Base-by-base conservation (phyloP, 92 coral and sea anemone genomes). In the Phenganax subtilis region DNA sequence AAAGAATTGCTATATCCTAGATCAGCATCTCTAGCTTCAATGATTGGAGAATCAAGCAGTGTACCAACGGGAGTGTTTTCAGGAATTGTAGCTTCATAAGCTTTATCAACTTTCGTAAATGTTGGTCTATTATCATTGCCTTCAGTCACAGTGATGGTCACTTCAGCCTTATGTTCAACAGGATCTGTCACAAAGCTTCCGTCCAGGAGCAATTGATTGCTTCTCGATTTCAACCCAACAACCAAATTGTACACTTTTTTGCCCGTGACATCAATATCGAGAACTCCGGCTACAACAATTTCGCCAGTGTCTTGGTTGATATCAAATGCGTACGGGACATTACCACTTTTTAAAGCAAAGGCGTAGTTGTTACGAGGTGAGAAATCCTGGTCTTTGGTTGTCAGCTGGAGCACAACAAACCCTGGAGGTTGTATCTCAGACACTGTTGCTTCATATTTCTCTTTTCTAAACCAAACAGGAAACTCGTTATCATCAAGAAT, bases 341-440 rank as follows among this genome's bases (percentile, higher is more conserved):
- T 90, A 9, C 99, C 99, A 27, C 74, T 72, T 4, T 65, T 75
- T 3, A 96, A 88, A 2, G 86, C 80, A 60, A 83, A 96, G 65
- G 92, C 99, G 63, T 90, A 86, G 62, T 90, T 93, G 3, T 93
- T 91, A 55, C 87, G 89, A 7, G 90, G 90, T n/a, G 92, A 96
- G 28, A 78, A 87, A 66, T 96, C 99, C 6, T 55, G 51, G 81
- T 96, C 99, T 0, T 90, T 90, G 3, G 89, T 94, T 12, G 76
- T 72, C 25, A 92, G 85, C 65, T 71, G 68, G 0, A 93, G 84
- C 16, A 96, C 91, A 7, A 82, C 73, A 82, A 79, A 90, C 2
- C 97, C 97, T 0, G 97, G 99, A 12, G 82, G 85, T 16, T 92
- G 89, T 57, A 89, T 80, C 79, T 96, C 99, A 29, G 91, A 86